phyloP scores from a whole-genome alignment of 2,888 invertebrate genomes.

The Lasioglossum zephyrum region DNA sequence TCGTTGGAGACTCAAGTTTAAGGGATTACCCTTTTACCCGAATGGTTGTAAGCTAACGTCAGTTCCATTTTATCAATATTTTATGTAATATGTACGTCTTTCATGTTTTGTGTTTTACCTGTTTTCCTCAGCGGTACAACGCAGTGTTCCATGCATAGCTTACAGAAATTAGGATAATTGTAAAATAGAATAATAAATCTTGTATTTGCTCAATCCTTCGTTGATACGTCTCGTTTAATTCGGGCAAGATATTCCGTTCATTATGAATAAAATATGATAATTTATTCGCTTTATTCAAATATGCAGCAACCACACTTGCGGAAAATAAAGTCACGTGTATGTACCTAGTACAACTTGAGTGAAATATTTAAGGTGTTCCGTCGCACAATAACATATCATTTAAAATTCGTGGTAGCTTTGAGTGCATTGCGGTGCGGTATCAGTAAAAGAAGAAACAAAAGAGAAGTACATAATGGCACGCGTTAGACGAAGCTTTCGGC shows the following conservation, averaged over 20 bases:
- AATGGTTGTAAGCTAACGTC: too few relatives aligned
- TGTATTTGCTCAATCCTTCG: not conserved
- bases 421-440: constrained; percentile 21
- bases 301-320: not conserved
- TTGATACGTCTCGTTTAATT: not conserved
- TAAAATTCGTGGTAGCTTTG: constrained; percentile 29
- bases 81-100: not conserved
- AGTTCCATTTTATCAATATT: too few relatives aligned
- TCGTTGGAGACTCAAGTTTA: too few relatives aligned
- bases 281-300: not conserved
- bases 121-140: not conserved
- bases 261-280: not conserved
- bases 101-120: not conserved
- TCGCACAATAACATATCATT: constrained; percentile 44
- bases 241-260: not conserved
- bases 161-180: not conserved
- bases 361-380: constrained; percentile 8
- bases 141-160: not conserved
- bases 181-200: not conserved
- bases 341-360: not conserved
- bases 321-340: not conserved
- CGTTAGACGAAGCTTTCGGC: constrained; percentile 36
- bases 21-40: too few relatives aligned
- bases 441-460: constrained; percentile 35
- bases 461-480: constrained; percentile 29